These are phyloP conservation scores for Plumapathes pennacea DNA, from an alignment of 92 coral and sea anemone genomes.

Conservation along the genomic window DNA sequence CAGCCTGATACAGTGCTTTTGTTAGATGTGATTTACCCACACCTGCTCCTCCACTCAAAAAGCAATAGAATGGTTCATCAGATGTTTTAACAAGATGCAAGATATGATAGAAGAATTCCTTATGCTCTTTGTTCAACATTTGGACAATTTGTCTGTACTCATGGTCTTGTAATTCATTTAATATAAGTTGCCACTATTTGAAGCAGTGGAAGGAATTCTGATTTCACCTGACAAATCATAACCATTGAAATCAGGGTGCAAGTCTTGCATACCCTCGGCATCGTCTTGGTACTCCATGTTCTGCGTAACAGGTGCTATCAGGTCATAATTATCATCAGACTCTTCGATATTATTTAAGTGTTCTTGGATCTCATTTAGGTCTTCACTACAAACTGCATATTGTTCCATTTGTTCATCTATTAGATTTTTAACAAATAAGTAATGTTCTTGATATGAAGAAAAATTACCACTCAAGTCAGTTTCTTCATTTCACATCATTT, in stretches of 20 bases:
- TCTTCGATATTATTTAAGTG: slow-evolving; percentile 1
- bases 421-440: neutral
- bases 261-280: slow-evolving; percentile 59
- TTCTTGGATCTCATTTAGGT: slow-evolving; percentile 16
- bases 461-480: slow-evolving; percentile 11
- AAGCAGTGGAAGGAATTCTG: slow-evolving; percentile 57
- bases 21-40: slow-evolving; percentile 73
- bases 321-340: slow-evolving; percentile 50
- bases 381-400: slow-evolving; percentile 34
- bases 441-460: slow-evolving; percentile 27
- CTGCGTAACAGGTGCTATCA: slow-evolving; percentile 54
- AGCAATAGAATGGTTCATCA: slow-evolving; percentile 60
- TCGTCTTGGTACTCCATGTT: slow-evolving; percentile 52
- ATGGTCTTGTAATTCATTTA: slow-evolving; percentile 73
- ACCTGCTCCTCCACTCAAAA: slow-evolving; percentile 69
- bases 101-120: slow-evolving; percentile 63
- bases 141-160: slow-evolving; percentile 63
- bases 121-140: slow-evolving; percentile 51
- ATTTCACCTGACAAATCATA: slow-evolving; percentile 58
- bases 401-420: slow-evolving; percentile 21
- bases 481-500: slow-evolving; percentile 33
- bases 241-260: slow-evolving; percentile 58
- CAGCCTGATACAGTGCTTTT: slow-evolving; percentile 71
- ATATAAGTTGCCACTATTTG: slow-evolving; percentile 53
- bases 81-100: slow-evolving; percentile 60